A percentile compares a stretch with the other conserved stretches of the same genome.
phyloP scores from a whole-genome alignment of 2,888 invertebrate genomes.

The Erebia epiphron region DNA sequence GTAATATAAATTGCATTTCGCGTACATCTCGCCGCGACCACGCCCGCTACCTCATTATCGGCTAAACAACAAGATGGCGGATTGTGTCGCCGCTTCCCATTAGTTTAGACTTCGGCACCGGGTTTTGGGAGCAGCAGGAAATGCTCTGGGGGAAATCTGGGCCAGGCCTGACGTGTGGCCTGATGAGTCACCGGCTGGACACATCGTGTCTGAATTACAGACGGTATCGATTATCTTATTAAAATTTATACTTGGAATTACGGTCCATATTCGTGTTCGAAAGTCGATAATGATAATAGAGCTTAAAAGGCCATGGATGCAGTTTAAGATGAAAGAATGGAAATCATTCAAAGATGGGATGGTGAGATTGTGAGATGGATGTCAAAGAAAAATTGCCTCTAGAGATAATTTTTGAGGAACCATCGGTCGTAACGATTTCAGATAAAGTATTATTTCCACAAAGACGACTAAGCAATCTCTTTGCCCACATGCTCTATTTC shows the following conservation, averaged over 20 bases:
- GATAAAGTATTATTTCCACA: not conserved
- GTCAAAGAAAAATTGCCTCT: not conserved
- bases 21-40: slow-evolving; percentile 18
- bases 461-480: not conserved
- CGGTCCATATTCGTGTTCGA: not conserved
- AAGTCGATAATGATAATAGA: slow-evolving; percentile 14
- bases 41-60: slow-evolving; percentile 34
- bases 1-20: slow-evolving; percentile 24
- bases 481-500: not conserved
- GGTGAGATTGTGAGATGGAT: not conserved
- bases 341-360: not conserved
- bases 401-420: not conserved
- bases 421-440: not conserved
- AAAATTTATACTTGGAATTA: slow-evolving; percentile 13
- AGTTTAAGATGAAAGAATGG: not conserved
- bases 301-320: not conserved
- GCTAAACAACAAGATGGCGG: slow-evolving; percentile 37
- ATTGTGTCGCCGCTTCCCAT: slow-evolving; percentile 41
- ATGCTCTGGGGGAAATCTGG: slow-evolving; percentile 42
- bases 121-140: slow-evolving; percentile 40
- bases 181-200: slow-evolving; percentile 32
- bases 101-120: slow-evolving; percentile 40
- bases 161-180: slow-evolving; percentile 31
- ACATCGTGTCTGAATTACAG: slow-evolving; percentile 26
- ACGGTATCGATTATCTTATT: slow-evolving; percentile 30